Base-by-base conservation (phyloP, 2,113 vertebrate genomes). In the Pedionomus torquatus region DNA sequence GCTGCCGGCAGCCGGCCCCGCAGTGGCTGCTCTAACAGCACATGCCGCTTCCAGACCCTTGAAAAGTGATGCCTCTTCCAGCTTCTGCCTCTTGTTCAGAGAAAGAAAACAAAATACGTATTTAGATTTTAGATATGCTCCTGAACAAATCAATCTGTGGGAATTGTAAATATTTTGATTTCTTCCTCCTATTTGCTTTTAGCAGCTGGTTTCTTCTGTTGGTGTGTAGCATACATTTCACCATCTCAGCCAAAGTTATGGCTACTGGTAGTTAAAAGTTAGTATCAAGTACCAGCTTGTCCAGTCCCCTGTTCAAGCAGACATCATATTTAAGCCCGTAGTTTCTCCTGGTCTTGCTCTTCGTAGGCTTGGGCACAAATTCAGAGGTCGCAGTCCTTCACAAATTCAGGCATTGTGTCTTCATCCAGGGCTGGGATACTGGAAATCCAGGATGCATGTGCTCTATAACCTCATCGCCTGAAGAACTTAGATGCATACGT, bases 401-500 rank as follows among this genome's bases (percentile, higher is more conserved):
- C 46, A 23, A 33, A 18, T 2, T 20, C 39, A 16, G 23, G 31
- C 6, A 3, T 33, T 58, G 54, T 55, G 8, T 20, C 74, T 78
- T 69, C 48, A 51, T 9, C 55, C 2, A 0, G 17, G 39, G 23
- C 43, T 89, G 33, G 48, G 33, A 41, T 15, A 7, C 35, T 39
- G 83, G 54, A 49, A 77, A 48, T 43, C 8, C 13, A 12, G 91
- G 18, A 63, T 49, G 43, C 5, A 33, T 3, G n/a, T 23, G 37
- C 48, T 68, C 33, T 69, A 2, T 12, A 17, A 17, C 30, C 31
- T 52, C 51, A 11, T 39, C 0, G 0, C 35, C 28, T 48, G 54
- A 57, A 77, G 68, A 74, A 10, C 20, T 52, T 44, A 1, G 41
- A 4, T 1, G 18, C 41, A 3, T 11, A 4, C 4, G 0, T 26